Conservation (phyloP, 2,888 invertebrate genomes). For the Ochropleura leucogaster region DNA sequence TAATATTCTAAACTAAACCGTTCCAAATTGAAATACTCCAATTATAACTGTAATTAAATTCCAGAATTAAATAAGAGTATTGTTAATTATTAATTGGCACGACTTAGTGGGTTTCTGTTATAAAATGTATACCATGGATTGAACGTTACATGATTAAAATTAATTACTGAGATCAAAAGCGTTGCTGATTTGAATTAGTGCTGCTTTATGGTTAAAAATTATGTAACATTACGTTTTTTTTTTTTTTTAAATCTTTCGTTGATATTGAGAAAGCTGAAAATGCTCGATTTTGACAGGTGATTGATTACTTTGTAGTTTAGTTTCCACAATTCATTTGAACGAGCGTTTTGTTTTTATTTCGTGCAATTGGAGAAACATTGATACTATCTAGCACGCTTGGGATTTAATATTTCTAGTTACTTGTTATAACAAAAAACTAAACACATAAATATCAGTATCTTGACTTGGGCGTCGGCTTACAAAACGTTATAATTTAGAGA, state of each 20-base stretch:
- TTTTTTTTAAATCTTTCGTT: background rate
- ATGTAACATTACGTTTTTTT: conserved; percentile 3
- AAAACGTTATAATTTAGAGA: conserved; percentile 50
- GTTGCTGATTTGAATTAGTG: conserved; percentile 44
- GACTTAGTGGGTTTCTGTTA: conserved; percentile 39
- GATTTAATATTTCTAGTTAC: background rate
- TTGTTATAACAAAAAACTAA: background rate
- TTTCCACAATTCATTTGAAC: background rate
- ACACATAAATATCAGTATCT: conserved; percentile 6
- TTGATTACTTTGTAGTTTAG: background rate
- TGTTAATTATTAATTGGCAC: conserved; percentile 55
- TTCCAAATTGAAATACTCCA: conserved; percentile 25
- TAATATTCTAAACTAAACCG: conserved; percentile 16
- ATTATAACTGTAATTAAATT: conserved; percentile 54
- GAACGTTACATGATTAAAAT: conserved; percentile 54
- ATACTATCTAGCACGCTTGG: background rate
- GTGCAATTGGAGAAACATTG: background rate
- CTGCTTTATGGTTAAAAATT: conserved; percentile 29
- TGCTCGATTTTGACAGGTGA: background rate
- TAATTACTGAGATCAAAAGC: conserved; percentile 59
- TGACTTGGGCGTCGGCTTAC: conserved; percentile 19
- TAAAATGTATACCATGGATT: conserved; percentile 37
- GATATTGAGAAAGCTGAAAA: background rate
- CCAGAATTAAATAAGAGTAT: conserved; percentile 46
- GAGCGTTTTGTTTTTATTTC: background rate